These are phyloP conservation scores for Channa maculata DNA, from an alignment of 2,113 vertebrate species.

Conservation along the genomic window DNA sequence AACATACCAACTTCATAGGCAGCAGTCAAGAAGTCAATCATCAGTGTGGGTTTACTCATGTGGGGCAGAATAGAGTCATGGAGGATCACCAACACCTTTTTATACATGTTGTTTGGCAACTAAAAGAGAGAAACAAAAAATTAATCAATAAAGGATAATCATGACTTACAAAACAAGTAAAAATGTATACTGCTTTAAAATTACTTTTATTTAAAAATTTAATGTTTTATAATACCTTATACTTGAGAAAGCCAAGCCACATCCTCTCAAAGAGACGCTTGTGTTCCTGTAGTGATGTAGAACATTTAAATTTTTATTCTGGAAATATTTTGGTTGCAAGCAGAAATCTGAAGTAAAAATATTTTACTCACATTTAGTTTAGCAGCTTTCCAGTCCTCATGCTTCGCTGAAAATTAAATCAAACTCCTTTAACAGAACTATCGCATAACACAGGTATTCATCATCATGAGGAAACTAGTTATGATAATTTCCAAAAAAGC, in stretches of 20 bases:
- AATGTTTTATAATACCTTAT: slow-evolving; percentile 85
- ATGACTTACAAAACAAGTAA: not conserved
- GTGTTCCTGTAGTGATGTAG: slow-evolving; percentile 86
- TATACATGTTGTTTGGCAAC: slow-evolving; percentile 91
- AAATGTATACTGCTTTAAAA: too few species aligned
- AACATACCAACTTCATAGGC: slow-evolving; percentile 92
- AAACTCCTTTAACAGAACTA: not conserved
- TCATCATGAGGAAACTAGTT: not conserved
- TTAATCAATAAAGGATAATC: not conserved
- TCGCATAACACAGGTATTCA: too few species aligned
- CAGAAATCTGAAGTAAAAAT: not conserved
- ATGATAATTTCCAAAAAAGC: not conserved
- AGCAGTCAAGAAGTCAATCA: slow-evolving; percentile 95
- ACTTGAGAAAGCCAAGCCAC: slow-evolving; percentile 94
- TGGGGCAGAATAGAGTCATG: slow-evolving; percentile 93
- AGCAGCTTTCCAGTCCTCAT: slow-evolving; percentile 87
- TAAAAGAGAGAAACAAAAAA: slow-evolving; percentile 62
- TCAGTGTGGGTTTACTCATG: slow-evolving; percentile 91
- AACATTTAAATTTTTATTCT: slow-evolving; percentile 1
- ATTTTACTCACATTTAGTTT: slow-evolving; percentile 86
- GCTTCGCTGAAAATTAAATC: slow-evolving; percentile 76
- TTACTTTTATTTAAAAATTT: too few species aligned
- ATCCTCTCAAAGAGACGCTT: slow-evolving; percentile 88
- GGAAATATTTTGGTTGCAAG: not conserved
- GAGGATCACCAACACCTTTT: slow-evolving; percentile 91